phyloP scores from a whole-genome alignment of 2,113 vertebrate species.

The Aptenodytes forsteri region DNA sequence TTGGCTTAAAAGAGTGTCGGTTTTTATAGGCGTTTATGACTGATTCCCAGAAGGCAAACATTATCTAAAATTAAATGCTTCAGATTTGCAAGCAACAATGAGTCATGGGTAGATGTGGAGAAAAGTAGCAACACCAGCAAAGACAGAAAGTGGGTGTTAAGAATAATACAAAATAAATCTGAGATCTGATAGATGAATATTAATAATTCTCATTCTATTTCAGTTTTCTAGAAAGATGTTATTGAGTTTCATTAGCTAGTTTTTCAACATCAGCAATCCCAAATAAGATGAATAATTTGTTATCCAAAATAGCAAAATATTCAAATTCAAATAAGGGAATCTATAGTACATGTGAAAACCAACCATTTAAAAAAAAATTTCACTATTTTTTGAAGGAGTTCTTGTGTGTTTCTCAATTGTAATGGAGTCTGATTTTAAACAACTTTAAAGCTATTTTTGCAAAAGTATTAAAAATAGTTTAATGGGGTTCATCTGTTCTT shows the following conservation, averaged over 20 bases:
- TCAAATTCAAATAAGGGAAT: neutral
- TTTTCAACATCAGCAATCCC: neutral
- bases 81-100: conserved; percentile 14
- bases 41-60: neutral
- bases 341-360: neutral
- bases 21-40: neutral
- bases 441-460: neutral
- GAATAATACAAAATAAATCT: conserved; percentile 28
- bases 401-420: neutral
- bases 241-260: neutral
- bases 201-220: neutral
- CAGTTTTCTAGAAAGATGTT: neutral
- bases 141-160: conserved; percentile 1
- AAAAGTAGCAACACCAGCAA: conserved; percentile 10
- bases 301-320: neutral
- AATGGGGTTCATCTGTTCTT: neutral
- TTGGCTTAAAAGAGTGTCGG: neutral
- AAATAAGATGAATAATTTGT: neutral
- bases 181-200: neutral
- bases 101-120: conserved; percentile 2
- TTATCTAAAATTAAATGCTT: conserved; percentile 33
- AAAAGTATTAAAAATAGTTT: neutral
- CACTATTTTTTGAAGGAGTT: neutral
- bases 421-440: neutral
- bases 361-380: neutral